Evolutionary conservation across 2,888 invertebrate genomes (phyloP).

Genomic region (Tetramorium bicarinatum): DNA sequence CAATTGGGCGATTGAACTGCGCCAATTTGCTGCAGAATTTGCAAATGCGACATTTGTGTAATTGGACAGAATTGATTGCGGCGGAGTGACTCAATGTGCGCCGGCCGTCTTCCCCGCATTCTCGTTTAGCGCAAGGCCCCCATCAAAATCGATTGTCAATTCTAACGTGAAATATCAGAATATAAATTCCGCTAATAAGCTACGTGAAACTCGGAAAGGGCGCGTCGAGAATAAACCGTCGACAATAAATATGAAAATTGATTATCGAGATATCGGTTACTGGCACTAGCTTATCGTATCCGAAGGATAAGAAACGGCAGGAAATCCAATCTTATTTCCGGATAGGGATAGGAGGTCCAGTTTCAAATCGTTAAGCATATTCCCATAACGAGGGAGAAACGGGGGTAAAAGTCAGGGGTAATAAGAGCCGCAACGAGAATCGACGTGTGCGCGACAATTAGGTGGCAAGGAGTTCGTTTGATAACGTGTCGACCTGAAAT

Average conservation of each 20-base stretch:
- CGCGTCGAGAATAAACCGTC: neutral
- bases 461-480: conserved; percentile 33
- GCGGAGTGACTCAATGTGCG: neutral
- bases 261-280: conserved; percentile 10
- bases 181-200: neutral
- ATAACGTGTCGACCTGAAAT: conserved; percentile 41
- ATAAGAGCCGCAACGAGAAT: neutral
- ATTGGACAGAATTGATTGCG: conserved; percentile 43
- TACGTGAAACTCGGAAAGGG: neutral
- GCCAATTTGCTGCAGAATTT: conserved; percentile 22
- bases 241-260: neutral
- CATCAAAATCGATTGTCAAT: conserved; percentile 12
- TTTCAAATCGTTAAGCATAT: neutral
- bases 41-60: conserved; percentile 37
- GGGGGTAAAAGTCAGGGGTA: neutral
- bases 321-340: neutral
- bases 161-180: neutral
- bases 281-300: neutral
- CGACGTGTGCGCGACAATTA: conserved; percentile 29
- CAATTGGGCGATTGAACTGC: neutral
- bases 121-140: neutral
- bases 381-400: neutral
- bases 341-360: neutral
- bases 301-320: neutral
- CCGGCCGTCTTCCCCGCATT: neutral